phyloP scores from a whole-genome alignment of 2,113 vertebrate species.

The Mobula hypostoma region DNA sequence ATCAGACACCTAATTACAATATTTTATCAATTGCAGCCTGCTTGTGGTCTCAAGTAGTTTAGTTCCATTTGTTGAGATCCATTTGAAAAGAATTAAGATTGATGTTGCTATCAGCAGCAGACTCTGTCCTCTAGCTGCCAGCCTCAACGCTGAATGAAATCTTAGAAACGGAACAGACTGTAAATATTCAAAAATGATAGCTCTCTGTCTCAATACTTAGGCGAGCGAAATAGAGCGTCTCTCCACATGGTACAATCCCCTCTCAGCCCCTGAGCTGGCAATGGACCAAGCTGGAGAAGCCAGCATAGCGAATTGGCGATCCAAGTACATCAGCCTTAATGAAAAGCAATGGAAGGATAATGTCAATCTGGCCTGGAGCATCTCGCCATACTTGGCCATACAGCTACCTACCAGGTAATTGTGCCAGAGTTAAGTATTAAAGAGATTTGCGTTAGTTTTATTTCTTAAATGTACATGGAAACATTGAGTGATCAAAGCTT shows the following conservation, averaged over 20 bases:
- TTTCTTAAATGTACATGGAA: no score
- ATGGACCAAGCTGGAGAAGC: constrained; percentile 86
- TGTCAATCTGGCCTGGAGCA: constrained; percentile 90
- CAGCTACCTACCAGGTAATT: constrained; percentile 82
- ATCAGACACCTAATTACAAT: no score
- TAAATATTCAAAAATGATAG: background rate
- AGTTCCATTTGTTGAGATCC: background rate
- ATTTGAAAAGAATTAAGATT: background rate
- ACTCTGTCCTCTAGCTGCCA: background rate
- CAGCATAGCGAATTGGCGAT: constrained; percentile 91
- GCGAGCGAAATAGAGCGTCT: constrained; percentile 91
- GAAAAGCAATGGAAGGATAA: constrained; percentile 98
- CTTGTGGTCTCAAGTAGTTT: background rate
- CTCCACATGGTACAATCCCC: constrained; percentile 90
- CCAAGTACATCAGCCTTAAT: constrained; percentile 85
- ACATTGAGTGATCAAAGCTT: background rate
- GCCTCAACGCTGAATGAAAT: background rate
- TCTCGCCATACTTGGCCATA: constrained; percentile 84
- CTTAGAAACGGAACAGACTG: background rate
- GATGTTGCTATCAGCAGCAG: background rate
- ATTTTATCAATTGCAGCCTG: background rate
- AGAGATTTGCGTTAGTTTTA: no score
- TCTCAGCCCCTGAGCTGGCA: constrained; percentile 82
- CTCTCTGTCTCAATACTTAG: constrained; percentile 48
- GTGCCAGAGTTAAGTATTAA: background rate